A percentile compares a stretch with the other conserved stretches of the same genome.
phyloP scores from a whole-genome alignment of 2,113 vertebrate genomes.

The Tor tambroides region DNA sequence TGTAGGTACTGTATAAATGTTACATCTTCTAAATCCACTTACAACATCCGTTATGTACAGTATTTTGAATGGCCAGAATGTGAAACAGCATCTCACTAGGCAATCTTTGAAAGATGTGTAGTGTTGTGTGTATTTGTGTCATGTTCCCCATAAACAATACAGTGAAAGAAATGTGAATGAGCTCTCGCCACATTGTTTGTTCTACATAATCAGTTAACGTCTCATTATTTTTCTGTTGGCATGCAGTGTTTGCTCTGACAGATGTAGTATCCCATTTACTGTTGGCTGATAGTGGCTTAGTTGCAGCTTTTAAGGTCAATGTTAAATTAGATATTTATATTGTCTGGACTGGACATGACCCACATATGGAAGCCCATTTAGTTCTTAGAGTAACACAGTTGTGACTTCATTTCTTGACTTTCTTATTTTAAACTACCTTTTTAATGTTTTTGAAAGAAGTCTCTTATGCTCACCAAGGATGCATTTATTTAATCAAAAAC shows the following conservation, averaged over 20 bases:
- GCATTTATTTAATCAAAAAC: too few species aligned
- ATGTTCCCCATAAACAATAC: background rate
- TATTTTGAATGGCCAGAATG: background rate
- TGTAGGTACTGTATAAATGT: too few species aligned
- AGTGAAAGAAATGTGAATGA: constrained; percentile 5
- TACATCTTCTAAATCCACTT: constrained; percentile 1
- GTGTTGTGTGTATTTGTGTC: background rate
- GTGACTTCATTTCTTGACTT: background rate
- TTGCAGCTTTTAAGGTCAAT: constrained; percentile 20
- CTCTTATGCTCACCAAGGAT: too few species aligned
- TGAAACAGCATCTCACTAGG: background rate
- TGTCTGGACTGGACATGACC: background rate
- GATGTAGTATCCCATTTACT: background rate
- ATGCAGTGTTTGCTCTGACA: background rate
- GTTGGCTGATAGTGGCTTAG: too few species aligned
- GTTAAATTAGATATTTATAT: background rate
- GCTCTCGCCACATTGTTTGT: background rate
- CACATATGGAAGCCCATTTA: background rate
- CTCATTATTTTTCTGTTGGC: background rate
- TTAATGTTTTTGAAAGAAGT: background rate
- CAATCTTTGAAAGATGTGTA: background rate
- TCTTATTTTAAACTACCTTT: background rate
- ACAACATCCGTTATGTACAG: background rate
- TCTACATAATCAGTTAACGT: constrained; percentile 1
- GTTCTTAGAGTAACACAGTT: background rate